A percentile compares a stretch with the other conserved stretches of the same genome.
These are phyloP conservation scores for Xylocampa areola DNA, from an alignment of 2,888 invertebrate genomes.

Conservation along the genomic window DNA sequence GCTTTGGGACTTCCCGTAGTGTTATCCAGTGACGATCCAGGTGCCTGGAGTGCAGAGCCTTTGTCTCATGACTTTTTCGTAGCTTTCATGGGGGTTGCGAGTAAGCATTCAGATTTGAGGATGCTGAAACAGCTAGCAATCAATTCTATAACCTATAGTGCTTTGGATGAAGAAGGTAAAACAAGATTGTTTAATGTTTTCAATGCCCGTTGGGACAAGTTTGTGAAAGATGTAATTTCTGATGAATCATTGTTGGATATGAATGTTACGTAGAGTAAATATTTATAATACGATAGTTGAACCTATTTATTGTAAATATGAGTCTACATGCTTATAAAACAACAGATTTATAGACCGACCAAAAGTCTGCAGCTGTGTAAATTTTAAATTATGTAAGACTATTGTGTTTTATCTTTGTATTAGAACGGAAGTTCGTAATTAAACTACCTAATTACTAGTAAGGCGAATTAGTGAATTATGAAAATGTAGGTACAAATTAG, in stretches of 20 bases:
- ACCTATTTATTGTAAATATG: too few species aligned
- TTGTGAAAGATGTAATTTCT: slow-evolving; percentile 68
- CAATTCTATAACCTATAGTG: slow-evolving; percentile 93
- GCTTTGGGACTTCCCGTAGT: slow-evolving; percentile 93
- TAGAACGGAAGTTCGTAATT: too few species aligned
- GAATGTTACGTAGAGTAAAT: neutral
- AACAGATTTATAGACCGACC: too few species aligned
- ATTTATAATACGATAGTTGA: too few species aligned
- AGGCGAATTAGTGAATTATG: too few species aligned
- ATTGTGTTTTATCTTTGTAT: too few species aligned
- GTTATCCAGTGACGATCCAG: slow-evolving; percentile 94
- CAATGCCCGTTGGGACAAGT: slow-evolving; percentile 72
- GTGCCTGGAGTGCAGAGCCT: slow-evolving; percentile 93
- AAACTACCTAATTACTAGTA: too few species aligned
- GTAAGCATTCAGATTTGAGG: slow-evolving; percentile 91
- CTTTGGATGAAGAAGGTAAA: slow-evolving; percentile 74
- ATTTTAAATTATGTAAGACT: too few species aligned
- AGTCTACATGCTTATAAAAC: too few species aligned
- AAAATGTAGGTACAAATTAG: too few species aligned
- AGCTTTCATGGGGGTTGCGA: slow-evolving; percentile 93
- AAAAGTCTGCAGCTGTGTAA: too few species aligned
- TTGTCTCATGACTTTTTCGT: slow-evolving; percentile 94
- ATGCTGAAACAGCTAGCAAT: slow-evolving; percentile 93
- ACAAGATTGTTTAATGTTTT: slow-evolving; percentile 66
- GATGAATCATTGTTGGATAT: slow-evolving; percentile 12